phyloP scores from a whole-genome alignment of 2,113 vertebrate species.

The Trachemys scripta region DNA sequence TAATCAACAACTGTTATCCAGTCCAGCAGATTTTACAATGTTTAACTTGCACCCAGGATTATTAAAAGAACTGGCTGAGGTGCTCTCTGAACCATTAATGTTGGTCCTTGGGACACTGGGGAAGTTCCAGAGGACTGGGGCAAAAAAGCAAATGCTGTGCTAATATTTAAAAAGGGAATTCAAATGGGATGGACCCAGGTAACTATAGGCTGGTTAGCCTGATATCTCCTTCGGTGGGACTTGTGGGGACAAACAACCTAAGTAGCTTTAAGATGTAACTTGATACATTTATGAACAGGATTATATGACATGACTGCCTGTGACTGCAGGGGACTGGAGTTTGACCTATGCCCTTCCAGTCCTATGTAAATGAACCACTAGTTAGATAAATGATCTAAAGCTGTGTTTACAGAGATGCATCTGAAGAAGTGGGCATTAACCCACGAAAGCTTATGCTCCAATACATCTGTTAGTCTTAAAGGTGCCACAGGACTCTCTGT shows the following conservation, averaged over 20 bases:
- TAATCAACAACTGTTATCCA: background rate
- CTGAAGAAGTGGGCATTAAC: no score
- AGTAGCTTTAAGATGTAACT: background rate
- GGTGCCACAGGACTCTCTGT: no score
- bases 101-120: background rate
- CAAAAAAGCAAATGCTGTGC: background rate
- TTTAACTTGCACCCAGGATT: background rate
- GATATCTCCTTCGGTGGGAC: background rate
- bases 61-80: background rate
- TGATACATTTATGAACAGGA: background rate
- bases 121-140: background rate
- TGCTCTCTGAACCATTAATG: background rate
- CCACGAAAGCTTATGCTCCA: no score
- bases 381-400: background rate
- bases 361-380: background rate
- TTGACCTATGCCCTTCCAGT: background rate
- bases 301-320: background rate
- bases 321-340: background rate
- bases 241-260: background rate
- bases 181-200: background rate
- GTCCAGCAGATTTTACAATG: background rate
- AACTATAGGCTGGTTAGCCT: background rate
- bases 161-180: background rate
- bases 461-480: no score
- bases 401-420: background rate